Percentiles rank a stretch among this genome's conserved stretches.
Evolutionary conservation across 2,113 vertebrate species (phyloP).

Genomic region (Spea multiplicata): DNA sequence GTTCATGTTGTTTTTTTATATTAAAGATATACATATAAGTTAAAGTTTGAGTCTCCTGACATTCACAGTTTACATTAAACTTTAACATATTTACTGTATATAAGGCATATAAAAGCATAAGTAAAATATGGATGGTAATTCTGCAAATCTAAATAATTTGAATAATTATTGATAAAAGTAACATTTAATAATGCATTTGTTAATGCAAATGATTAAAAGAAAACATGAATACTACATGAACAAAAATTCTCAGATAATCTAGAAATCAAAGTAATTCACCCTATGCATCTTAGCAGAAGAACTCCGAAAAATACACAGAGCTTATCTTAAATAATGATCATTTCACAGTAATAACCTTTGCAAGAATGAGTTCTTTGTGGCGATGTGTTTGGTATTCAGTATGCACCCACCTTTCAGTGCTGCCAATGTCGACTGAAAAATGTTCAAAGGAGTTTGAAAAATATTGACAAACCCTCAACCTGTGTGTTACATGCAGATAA

Average conservation of each 20-base stretch:
- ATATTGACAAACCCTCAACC: constrained; percentile 68
- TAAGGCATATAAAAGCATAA: background rate
- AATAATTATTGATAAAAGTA: background rate
- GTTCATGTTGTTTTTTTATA: background rate
- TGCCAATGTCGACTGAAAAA: constrained; percentile 65
- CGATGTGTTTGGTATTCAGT: constrained; percentile 59
- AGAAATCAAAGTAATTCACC: constrained; percentile 60
- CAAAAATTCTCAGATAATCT: constrained; percentile 55
- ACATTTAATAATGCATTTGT: background rate
- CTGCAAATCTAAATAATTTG: background rate
- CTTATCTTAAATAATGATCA: constrained; percentile 65
- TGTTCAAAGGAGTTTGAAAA: constrained; percentile 63
- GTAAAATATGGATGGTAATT: background rate
- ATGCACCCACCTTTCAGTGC: constrained; percentile 59
- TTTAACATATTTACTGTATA: background rate
- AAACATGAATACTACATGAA: constrained; percentile 55
- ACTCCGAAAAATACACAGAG: constrained; percentile 55
- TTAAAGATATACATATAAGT: background rate
- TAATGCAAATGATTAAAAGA: constrained; percentile 42
- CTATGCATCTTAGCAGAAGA: constrained; percentile 50
- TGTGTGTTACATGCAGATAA: constrained; percentile 66
- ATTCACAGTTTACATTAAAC: background rate
- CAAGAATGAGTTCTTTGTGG: constrained; percentile 61
- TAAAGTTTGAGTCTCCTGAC: background rate
- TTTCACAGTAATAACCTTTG: constrained; percentile 67